Evolutionary conservation across 2,113 vertebrate genomes (phyloP), one percentile per base, ranked within the genome.

Genomic region (Todiramphus chloris): DNA sequence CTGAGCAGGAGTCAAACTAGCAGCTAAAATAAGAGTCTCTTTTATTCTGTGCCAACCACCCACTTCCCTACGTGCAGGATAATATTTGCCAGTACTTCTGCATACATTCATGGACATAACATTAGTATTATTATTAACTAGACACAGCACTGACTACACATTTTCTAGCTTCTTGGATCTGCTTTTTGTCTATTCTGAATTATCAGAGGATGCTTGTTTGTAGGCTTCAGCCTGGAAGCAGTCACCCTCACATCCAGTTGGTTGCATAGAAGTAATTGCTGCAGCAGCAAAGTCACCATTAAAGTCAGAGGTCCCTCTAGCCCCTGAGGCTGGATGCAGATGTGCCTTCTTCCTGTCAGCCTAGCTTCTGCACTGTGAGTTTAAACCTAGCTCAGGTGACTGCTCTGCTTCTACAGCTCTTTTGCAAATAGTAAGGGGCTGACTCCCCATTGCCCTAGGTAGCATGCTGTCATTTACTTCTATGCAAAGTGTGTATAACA

Each of bases 161-260:
- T 35, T 94, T 81, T 51, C 31, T 87, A 66, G 41, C 28, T 63
- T 62, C 74, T 92, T 53, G 58, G 70, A 67, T 87, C 80, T 85
- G 33, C 31, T 72, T 48, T 85, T 97, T 33, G 64, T 91, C 72
- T 94, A 74, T 23, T 84, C 63, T 56, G 72, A 90, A 84, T 93
- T 92, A 93, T 46, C 19, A 69, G 50, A 90, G 21, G 31, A 50
- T 59, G 23, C 9, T 56, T 41, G 6, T 83, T 76, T 60, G 66
- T 20, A 53, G 62, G 50, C 59, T 92, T 28, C 75, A 70, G 76
- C 63, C 62, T 82, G 53, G 37, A 68, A 72, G 74, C 39, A 17
- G 1, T 53, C 50, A 31, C 81, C 41, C 59, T 90, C 2, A 0
- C 74, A 64, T 30, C 13, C 53, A 73, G 9, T 2, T 46, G 62